phyloP scores from a whole-genome alignment of 2,113 vertebrate genomes.

The Cololabis saira region DNA sequence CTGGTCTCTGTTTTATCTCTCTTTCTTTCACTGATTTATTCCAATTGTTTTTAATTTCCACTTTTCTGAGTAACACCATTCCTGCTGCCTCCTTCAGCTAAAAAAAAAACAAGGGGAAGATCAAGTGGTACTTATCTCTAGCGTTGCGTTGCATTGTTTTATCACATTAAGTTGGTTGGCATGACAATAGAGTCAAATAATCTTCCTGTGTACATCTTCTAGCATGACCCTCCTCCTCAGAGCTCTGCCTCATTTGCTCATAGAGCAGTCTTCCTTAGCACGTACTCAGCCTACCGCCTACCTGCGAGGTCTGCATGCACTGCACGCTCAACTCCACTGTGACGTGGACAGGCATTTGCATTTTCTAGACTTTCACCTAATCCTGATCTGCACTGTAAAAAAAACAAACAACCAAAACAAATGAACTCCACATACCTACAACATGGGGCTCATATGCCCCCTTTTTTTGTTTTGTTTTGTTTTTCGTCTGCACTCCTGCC shows the following conservation, averaged over 20 bases:
- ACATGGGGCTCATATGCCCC: slow-evolving; percentile 56
- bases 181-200: slow-evolving; percentile 99
- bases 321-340: slow-evolving; percentile 86
- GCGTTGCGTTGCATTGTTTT: slow-evolving; percentile 95
- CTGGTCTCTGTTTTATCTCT: slow-evolving; percentile 69
- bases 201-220: slow-evolving; percentile 99
- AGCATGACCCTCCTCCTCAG: slow-evolving; percentile 98
- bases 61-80: slow-evolving; percentile 79
- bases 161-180: slow-evolving; percentile 99
- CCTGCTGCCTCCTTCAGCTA: slow-evolving; percentile 82
- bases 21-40: slow-evolving; percentile 74
- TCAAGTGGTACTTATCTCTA: slow-evolving; percentile 99
- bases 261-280: slow-evolving; percentile 75
- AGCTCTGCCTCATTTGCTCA: slow-evolving; percentile 93
- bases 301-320: slow-evolving; percentile 84
- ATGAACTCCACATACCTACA: slow-evolving; percentile 55
- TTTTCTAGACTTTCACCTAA: slow-evolving; percentile 42
- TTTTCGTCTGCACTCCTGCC: slow-evolving; percentile 61
- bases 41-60: slow-evolving; percentile 66
- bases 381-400: slow-evolving; percentile 27
- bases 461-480: background rate
- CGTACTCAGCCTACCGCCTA: slow-evolving; percentile 73
- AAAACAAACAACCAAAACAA: slow-evolving; percentile 25
- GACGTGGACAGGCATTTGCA: slow-evolving; percentile 84
- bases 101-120: slow-evolving; percentile 43